A percentile compares a stretch with the other conserved stretches of the same genome.
phyloP scores from a whole-genome alignment of 2,113 vertebrate species.

The Protobothrops mucrosquamatus region DNA sequence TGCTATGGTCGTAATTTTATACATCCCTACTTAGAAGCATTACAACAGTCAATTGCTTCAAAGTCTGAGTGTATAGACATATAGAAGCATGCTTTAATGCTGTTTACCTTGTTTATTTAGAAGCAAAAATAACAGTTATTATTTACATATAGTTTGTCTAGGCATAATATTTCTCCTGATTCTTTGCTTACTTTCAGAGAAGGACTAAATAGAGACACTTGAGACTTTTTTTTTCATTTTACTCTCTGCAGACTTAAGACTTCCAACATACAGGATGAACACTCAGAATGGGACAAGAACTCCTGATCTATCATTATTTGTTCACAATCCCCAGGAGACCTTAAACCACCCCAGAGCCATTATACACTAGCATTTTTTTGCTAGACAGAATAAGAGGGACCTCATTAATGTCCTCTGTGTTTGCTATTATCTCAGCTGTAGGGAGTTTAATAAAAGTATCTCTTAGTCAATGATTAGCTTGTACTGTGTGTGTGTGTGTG shows the following conservation, averaged over 20 bases:
- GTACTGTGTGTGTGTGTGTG: background rate
- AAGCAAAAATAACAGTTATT: background rate
- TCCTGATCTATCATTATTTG: background rate
- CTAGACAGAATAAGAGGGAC: slow-evolving; percentile 1
- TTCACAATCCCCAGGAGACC: background rate
- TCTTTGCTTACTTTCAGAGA: background rate
- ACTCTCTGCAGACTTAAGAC: background rate
- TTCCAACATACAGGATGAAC: background rate
- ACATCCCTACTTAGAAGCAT: background rate
- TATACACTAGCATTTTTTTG: background rate
- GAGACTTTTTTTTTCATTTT: background rate
- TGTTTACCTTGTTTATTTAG: slow-evolving; percentile 5
- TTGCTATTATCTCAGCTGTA: slow-evolving; percentile 18
- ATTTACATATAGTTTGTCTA: slow-evolving; percentile 14
- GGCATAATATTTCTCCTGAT: background rate
- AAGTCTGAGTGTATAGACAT: background rate
- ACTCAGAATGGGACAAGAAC: background rate
- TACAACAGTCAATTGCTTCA: background rate
- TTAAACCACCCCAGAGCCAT: background rate
- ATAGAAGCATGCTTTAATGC: background rate
- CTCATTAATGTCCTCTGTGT: background rate
- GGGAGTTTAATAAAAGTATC: background rate
- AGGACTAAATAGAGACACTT: background rate
- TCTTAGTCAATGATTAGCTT: background rate
- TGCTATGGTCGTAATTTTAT: background rate